These are phyloP conservation scores for Hydrozoanthus gracilis DNA, from an alignment of 92 coral and sea anemone species.

Conservation along the genomic window DNA sequence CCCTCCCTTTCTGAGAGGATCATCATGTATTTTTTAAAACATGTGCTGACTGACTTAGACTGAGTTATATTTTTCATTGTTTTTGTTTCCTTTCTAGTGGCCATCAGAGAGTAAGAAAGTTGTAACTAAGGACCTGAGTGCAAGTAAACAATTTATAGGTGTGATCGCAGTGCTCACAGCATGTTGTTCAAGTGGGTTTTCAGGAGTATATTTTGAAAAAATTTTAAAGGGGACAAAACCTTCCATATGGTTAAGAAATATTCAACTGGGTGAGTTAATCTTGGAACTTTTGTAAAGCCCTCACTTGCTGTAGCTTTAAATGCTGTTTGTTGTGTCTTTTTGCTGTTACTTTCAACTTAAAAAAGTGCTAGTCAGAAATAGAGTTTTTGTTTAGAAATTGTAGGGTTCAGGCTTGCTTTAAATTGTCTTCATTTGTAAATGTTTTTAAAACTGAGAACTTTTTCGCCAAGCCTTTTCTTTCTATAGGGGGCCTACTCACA, in stretches of 20 bases:
- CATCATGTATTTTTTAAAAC: too few relatives aligned
- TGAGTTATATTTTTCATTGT: not conserved
- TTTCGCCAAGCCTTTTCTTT: too few relatives aligned
- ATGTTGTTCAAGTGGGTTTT: conserved; percentile 98
- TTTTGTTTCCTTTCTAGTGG: conserved; percentile 53
- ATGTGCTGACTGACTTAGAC: too few relatives aligned
- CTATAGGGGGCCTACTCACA: too few relatives aligned
- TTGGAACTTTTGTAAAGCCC: not conserved
- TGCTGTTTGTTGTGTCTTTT: too few relatives aligned
- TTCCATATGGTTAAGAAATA: conserved; percentile 94
- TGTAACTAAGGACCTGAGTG: conserved; percentile 54
- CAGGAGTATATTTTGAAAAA: conserved; percentile 98
- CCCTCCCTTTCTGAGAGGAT: too few relatives aligned
- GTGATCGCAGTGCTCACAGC: conserved; percentile 91
- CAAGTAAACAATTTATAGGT: conserved; percentile 82
- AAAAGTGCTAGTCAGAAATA: too few relatives aligned
- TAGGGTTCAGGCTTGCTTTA: too few relatives aligned
- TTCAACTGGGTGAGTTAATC: conserved; percentile 82
- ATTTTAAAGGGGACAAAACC: conserved; percentile 89
- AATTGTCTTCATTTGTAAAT: too few relatives aligned
- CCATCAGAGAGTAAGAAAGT: conserved; percentile 58
- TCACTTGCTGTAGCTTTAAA: not conserved
- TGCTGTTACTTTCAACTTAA: too few relatives aligned
- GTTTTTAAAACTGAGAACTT: too few relatives aligned
- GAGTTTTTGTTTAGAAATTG: too few relatives aligned